Evolutionary conservation across 2,888 invertebrate species (phyloP).

Genomic region (Tetheella fluctuosa): DNA sequence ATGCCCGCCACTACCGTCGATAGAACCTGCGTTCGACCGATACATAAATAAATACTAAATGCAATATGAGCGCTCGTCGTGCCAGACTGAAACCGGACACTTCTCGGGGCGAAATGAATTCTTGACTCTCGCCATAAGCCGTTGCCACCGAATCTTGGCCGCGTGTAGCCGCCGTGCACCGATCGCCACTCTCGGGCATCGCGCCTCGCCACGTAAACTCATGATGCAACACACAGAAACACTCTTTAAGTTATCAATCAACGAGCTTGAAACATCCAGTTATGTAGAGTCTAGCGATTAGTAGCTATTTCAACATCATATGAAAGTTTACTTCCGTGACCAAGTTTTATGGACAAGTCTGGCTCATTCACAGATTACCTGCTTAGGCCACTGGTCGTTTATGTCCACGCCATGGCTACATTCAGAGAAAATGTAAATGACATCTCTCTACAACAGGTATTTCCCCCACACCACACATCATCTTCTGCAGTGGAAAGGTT

Average conservation of each 20-base stretch:
- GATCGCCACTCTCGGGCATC: slow-evolving; percentile 24
- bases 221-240: slow-evolving; percentile 64
- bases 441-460: slow-evolving; percentile 56
- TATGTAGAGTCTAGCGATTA: slow-evolving; percentile 37
- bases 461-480: slow-evolving; percentile 50
- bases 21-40: slow-evolving; percentile 78
- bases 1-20: slow-evolving; percentile 50
- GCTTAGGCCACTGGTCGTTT: slow-evolving; percentile 28
- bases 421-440: slow-evolving; percentile 45
- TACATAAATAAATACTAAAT: slow-evolving; percentile 82
- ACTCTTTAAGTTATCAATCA: slow-evolving; percentile 59
- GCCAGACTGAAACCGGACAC: slow-evolving; percentile 83
- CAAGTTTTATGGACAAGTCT: slow-evolving; percentile 20
- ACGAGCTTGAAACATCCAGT: slow-evolving; percentile 35
- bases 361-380: slow-evolving; percentile 36
- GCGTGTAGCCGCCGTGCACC: slow-evolving; percentile 17
- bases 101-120: slow-evolving; percentile 77
- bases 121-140: slow-evolving; percentile 69
- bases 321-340: slow-evolving; percentile 45
- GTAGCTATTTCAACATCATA: slow-evolving; percentile 31
- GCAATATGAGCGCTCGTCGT: slow-evolving; percentile 74
- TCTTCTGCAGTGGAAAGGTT: slow-evolving; percentile 51
- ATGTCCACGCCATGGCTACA: slow-evolving; percentile 37
- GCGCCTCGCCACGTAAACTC: slow-evolving; percentile 43
- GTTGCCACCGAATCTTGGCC: slow-evolving; percentile 71